Evolutionary conservation across 1,140 invertebrate genomes (phyloP).

Genomic region (Holotrichia oblita): DNA sequence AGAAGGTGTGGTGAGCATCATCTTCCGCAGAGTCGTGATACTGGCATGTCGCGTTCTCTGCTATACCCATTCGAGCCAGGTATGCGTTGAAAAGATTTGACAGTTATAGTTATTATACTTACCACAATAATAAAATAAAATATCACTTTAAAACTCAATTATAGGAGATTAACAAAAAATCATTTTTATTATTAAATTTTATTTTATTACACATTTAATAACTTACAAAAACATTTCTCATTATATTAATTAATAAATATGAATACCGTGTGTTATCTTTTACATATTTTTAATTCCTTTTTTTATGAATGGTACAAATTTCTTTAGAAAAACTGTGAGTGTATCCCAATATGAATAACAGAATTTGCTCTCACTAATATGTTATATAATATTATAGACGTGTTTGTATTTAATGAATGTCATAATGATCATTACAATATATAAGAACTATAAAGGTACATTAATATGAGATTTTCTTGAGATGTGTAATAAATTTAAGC

Average conservation of each 20-base stretch:
- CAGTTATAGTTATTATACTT: too few species aligned
- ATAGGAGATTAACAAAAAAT: background rate
- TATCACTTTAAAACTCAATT: background rate
- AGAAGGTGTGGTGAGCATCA: too few species aligned
- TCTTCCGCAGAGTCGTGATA: too few species aligned
- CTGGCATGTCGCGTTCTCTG: too few species aligned
- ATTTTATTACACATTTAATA: conserved; percentile 37
- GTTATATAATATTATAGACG: background rate
- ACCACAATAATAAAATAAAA: background rate
- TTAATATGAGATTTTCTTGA: conserved; percentile 17
- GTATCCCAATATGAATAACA: background rate
- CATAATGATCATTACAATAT: conserved; percentile 22
- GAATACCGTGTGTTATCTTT: background rate
- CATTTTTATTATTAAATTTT: conserved; percentile 11
- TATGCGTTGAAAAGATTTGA: too few species aligned
- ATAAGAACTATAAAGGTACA: conserved; percentile 19
- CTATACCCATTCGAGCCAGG: too few species aligned
- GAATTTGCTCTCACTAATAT: conserved; percentile 14
- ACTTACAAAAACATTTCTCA: conserved; percentile 26
- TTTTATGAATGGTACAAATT: background rate
- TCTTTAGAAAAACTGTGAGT: background rate
- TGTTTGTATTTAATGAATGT: background rate
- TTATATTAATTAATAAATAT: conserved; percentile 32
- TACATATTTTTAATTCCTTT: background rate
- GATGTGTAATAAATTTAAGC: conserved; percentile 35